Conservation (phyloP, 2,113 vertebrate genomes). For the Limnothrissa miodon region DNA sequence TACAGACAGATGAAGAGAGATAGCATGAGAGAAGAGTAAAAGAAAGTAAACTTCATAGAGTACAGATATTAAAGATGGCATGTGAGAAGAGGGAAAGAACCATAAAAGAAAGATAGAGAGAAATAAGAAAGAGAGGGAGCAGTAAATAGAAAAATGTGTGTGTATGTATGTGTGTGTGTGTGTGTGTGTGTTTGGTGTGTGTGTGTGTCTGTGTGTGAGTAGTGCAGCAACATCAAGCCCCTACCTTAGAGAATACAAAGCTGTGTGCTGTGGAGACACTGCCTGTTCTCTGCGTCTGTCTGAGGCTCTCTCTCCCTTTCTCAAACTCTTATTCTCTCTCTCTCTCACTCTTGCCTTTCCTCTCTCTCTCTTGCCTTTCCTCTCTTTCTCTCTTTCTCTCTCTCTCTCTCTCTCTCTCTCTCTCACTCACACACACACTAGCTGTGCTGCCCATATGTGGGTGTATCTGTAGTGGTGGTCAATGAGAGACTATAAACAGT, state of each 20-base stretch:
- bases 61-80: too few relatives aligned
- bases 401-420: neutral
- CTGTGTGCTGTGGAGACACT: constrained; percentile 10
- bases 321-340: neutral
- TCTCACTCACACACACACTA: too few relatives aligned
- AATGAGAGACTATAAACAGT: constrained; percentile 30
- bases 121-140: neutral
- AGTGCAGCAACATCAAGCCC: neutral
- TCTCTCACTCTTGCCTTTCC: neutral
- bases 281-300: constrained; percentile 23
- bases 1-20: neutral
- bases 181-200: neutral
- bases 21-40: too few relatives aligned
- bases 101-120: neutral
- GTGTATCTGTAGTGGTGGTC: neutral
- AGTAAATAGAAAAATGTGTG: neutral
- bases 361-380: neutral
- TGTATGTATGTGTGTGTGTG: too few relatives aligned
- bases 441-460: neutral
- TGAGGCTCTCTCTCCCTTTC: neutral
- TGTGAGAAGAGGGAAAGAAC: neutral
- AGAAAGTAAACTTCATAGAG: too few relatives aligned
- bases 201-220: neutral
- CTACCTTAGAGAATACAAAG: constrained; percentile 37
- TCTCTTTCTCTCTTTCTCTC: neutral